A percentile compares a stretch with the other conserved stretches of the same genome.
Conservation (phyloP, 2,888 invertebrate genomes). For the Cephus rjabovi region DNA sequence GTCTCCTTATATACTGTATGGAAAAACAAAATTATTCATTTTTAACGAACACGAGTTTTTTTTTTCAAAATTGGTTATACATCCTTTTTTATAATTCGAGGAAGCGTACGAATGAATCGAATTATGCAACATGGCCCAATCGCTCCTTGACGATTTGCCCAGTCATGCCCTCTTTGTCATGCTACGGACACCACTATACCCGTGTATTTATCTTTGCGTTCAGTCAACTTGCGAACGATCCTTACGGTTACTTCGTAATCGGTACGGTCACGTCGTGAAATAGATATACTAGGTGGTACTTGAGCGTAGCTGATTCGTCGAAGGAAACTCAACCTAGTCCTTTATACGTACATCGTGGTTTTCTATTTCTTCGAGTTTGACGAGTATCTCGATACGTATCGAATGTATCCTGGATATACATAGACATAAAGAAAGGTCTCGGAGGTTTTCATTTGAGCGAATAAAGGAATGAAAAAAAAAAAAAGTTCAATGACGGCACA, state of each 20-base stretch:
- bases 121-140: background rate
- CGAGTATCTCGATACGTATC: background rate
- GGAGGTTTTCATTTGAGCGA: background rate
- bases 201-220: background rate
- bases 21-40: background rate
- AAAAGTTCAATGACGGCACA: background rate
- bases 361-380: background rate
- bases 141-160: background rate
- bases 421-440: background rate
- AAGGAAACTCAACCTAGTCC: background rate
- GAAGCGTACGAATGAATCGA: background rate
- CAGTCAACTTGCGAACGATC: background rate
- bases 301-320: background rate
- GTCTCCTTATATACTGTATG: background rate
- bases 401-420: background rate
- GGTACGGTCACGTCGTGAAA: background rate
- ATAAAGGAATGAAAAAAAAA: background rate
- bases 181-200: background rate
- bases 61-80: background rate
- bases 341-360: background rate
- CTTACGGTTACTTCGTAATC: background rate
- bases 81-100: background rate
- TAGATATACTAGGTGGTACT: background rate
- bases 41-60: background rate
- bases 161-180: background rate